Base-by-base conservation (phyloP, 2,797 vertebrate species). In the Danionella dracula region DNA sequence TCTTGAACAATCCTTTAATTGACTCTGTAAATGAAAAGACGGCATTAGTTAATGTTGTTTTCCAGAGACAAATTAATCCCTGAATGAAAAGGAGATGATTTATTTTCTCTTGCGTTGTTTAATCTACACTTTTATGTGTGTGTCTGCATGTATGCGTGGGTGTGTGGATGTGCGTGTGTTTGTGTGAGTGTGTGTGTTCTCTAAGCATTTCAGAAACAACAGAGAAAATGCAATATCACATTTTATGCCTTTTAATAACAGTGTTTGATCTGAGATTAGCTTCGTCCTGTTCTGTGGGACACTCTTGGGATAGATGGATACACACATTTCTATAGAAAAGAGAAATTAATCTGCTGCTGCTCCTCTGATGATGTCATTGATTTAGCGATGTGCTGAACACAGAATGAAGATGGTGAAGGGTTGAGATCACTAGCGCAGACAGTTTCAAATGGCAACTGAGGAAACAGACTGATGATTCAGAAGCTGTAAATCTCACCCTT, bases 51-150 rank as follows among this genome's bases (percentile, higher is more conserved):
- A 37, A 54, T 17, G 21, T 48, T 48, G 17, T 45, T 41, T 42
- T 42, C 50, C 34, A 45, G 13, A 53, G 59, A 40, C 53, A 54
- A 40, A 85, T 83, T 85, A 79, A 88, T 86, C 85, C 55, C 83
- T 78, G 46, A 74, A 53, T 60, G 59, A 58, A 75, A 82, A 68
- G 59, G 49, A 74, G 83, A 84, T 83, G 70, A 71, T 82, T 83
- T 75, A 78, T 83, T 78, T 74, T 77, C 70, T 83, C 82, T 81
- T 80, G 74, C 82, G 82, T 71, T 85, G 83, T 84, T 82, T 76
- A 81, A 81, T 74, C 73, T 70, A 69, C 71, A 49, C 58, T 70
- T 82, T 78, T 50, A 9, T 11, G 3, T 34, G 16, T 11, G 7
- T 17, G n/a, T 29, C 9, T 48, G 17, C 8, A 10, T 11, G 7